These are phyloP conservation scores for Porites evermanni DNA, from an alignment of 92 coral and sea anemone genomes.

Conservation along the genomic window DNA sequence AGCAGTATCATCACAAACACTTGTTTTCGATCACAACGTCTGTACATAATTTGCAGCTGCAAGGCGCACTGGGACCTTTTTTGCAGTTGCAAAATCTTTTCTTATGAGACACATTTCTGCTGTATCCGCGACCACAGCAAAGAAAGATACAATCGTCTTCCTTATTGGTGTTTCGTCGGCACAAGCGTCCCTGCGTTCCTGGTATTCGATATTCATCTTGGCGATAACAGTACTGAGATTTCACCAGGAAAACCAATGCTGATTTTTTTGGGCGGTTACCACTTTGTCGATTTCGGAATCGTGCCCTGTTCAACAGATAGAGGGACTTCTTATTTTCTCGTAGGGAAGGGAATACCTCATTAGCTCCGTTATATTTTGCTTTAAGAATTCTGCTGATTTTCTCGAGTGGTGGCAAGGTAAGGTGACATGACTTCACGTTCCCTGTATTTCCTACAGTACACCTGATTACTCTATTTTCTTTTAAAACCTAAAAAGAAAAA, in stretches of 20 bases:
- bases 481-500: slow-evolving; percentile 18
- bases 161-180: slow-evolving; percentile 34
- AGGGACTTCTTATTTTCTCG: slow-evolving; percentile 2
- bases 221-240: slow-evolving; percentile 61
- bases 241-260: slow-evolving; percentile 26
- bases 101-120: slow-evolving; percentile 9
- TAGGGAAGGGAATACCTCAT: slow-evolving; percentile 18
- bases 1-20: slow-evolving; percentile 7
- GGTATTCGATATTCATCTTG: slow-evolving; percentile 41
- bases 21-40: slow-evolving; percentile 32
- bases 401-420: slow-evolving; percentile 38
- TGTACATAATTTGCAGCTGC: slow-evolving; percentile 40
- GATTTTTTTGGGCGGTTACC: slow-evolving; percentile 25
- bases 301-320: slow-evolving; percentile 14
- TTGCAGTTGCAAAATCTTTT: slow-evolving; percentile 47
- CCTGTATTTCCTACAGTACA: slow-evolving; percentile 40
- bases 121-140: slow-evolving; percentile 68
- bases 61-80: slow-evolving; percentile 2
- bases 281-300: slow-evolving; percentile 7
- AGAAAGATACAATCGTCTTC: slow-evolving; percentile 46
- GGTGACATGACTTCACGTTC: slow-evolving; percentile 40
- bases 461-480: slow-evolving; percentile 27
- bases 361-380: slow-evolving; percentile 49
- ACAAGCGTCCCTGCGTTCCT: slow-evolving; percentile 60
- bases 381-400: slow-evolving; percentile 55